Evolutionary conservation across 37 sponge, comb jelly and placozoan species (phyloP).

Genomic region (Crambe crambe): DNA sequence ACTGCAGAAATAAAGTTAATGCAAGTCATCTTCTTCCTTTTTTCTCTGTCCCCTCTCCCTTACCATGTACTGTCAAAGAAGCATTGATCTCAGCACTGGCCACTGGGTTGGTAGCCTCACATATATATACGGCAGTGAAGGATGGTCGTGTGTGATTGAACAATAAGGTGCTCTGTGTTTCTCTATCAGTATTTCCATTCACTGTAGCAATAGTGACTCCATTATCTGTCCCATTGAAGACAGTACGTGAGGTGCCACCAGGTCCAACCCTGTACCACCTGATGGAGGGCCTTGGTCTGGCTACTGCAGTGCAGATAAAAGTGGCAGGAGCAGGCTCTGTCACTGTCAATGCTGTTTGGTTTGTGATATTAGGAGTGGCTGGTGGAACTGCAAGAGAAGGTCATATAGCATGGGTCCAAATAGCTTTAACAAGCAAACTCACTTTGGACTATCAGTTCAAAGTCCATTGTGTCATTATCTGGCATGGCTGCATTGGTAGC

Average conservation of each 20-base stretch:
- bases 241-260: not conserved
- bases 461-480: conserved; percentile 1
- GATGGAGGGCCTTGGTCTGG: conserved; percentile 50
- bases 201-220: not conserved
- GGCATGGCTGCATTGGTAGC: conserved; percentile 29
- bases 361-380: conserved; percentile 18
- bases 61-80: conserved; percentile 41
- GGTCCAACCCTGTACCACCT: conserved; percentile 44
- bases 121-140: conserved; percentile 48
- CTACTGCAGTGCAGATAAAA: conserved; percentile 47
- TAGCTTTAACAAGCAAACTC: conserved; percentile 1
- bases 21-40: not conserved
- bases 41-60: not conserved
- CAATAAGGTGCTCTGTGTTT: conserved; percentile 28
- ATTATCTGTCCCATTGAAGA: not conserved
- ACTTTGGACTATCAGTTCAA: conserved; percentile 41
- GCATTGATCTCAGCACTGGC: conserved; percentile 7
- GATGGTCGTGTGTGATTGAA: conserved; percentile 2
- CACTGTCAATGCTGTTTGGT: conserved; percentile 2
- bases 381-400: not conserved
- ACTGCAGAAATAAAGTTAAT: conserved; percentile 13
- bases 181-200: not conserved
- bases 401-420: not conserved
- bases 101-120: conserved; percentile 54
- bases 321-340: not conserved